Conservation (phyloP, 2,113 vertebrate species). For the Lycocorax pyrrhopterus region DNA sequence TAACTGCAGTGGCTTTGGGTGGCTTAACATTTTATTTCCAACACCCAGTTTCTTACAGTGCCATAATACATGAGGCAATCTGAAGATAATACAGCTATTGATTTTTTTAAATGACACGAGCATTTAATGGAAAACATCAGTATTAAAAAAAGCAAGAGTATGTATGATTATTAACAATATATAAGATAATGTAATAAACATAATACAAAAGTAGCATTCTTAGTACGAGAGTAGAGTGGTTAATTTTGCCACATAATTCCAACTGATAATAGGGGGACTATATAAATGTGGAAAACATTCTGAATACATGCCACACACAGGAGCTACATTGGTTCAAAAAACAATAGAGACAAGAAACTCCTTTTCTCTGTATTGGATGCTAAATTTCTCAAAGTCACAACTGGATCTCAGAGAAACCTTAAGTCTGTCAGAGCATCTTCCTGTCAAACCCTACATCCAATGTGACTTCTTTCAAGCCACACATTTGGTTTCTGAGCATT, state of each 20-base stretch:
- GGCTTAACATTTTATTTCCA: constrained; percentile 38
- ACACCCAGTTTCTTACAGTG: not conserved
- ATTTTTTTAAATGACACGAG: not conserved
- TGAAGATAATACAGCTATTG: not conserved
- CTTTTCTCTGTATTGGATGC: not conserved
- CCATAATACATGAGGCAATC: not conserved
- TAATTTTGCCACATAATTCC: not conserved
- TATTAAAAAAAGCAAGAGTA: not conserved
- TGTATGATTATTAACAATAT: not conserved
- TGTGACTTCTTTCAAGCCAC: not conserved
- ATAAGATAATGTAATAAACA: not conserved
- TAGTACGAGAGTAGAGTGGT: not conserved
- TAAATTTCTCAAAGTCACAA: not conserved
- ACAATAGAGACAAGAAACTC: not conserved
- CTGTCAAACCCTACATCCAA: not conserved
- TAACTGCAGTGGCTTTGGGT: constrained; percentile 7
- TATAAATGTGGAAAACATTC: not conserved
- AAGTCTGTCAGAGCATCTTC: not conserved
- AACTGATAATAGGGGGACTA: not conserved
- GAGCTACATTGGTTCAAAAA: not conserved
- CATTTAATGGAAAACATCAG: not conserved
- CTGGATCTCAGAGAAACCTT: not conserved
- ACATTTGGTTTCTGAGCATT: not conserved
- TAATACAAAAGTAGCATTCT: not conserved
- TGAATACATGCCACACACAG: not conserved